Base-by-base conservation (phyloP, 2,888 invertebrate species). In the Dryobotodes eremita region DNA sequence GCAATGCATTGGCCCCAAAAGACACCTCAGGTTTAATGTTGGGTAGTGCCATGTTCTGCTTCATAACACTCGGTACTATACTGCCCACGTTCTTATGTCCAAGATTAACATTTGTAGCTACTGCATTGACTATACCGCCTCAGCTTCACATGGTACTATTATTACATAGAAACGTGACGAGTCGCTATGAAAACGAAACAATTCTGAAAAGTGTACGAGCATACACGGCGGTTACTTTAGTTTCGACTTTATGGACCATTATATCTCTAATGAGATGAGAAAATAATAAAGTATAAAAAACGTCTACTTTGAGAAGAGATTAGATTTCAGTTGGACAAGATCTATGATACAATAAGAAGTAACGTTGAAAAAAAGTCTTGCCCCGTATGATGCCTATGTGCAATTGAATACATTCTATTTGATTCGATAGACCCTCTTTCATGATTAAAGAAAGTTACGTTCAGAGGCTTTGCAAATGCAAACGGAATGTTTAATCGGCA, bases 101-200 rank as follows among this genome's bases (percentile, higher is more conserved):
- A 23, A 90, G 90, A 82, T 59, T 92, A 5, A 93, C 93, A 78
- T 84, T 88, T 71, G 2, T 92, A 5, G 91, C 92, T 0, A 94
- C 93, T 23, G 92, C 90, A 1, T 71, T 95, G 55, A 93, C 91
- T 57, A 89, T 95, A 64, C 93, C 94, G 15, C 94, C 95, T 0
- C 95, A 95, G 79, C 72, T 94, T 0, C 95, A 95, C 77, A 92
- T 95, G 92, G 69, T 94, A 26, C 17, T 92, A n/a, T 68, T 95
- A 46, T 78, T 95, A 20, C 86, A 93, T 57, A 91, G 87, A 86
- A 88, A 88, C 77, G 69, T 94, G 17, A 62, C 91, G 0, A 69
- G 70, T 23, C 82, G 80, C 8, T 70, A 92, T 20, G 84, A 92
- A 78, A 93, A 92, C 77, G 87, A 89, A 46, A 86, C 89, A 5